Base-by-base conservation (phyloP, 2,113 vertebrate species). In the Zingel zingel region DNA sequence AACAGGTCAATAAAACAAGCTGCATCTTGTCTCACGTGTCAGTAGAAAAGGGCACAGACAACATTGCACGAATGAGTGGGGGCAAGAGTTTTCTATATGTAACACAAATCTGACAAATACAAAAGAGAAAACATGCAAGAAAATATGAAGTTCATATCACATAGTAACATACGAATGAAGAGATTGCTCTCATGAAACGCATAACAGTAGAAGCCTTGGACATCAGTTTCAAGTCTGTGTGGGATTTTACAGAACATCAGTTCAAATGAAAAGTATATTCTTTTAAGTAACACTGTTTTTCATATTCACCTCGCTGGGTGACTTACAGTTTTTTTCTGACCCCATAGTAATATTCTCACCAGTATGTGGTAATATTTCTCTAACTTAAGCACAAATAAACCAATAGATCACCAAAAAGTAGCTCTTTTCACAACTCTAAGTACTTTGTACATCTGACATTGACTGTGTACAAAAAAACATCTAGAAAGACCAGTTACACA, bases 1-100 rank as follows among this genome's bases (percentile, higher is more conserved):
- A 56, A 61, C 70, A 64, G 56, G 39, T 61, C 79, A 33, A 62
- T 83, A 81, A 86, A 77, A 86, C 69, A 62, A 75, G 79, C 23
- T 54, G 57, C 53, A 59, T 45, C 83, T 69, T 65, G 78, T 69
- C 63, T 83, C n/a, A 27, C 70, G 62, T 51, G 74, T 73, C 63
- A 81, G 0, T 54, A 27, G 13, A 54, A 82, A 64, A 71, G 23
- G 36, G 45, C 19, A 70, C 66, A 67, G 43, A 72, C 11, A 70
- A 54, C 36, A n/a, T 36, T 45, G 70, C 25, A 69, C 25, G 47
- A 59, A 18, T 33, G 33, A 54, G 47, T 23, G 15, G 18, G 18
- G 23, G 39, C 23, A 39, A 54, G 19, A 25, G 27, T 77, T 79
- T 79, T 23, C 23, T n/a, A 21, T 57, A 19, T 57, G 39, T 48